These are phyloP conservation scores for Danaus plexippus DNA, from an alignment of 1,140 invertebrate genomes.

Conservation along the genomic window DNA sequence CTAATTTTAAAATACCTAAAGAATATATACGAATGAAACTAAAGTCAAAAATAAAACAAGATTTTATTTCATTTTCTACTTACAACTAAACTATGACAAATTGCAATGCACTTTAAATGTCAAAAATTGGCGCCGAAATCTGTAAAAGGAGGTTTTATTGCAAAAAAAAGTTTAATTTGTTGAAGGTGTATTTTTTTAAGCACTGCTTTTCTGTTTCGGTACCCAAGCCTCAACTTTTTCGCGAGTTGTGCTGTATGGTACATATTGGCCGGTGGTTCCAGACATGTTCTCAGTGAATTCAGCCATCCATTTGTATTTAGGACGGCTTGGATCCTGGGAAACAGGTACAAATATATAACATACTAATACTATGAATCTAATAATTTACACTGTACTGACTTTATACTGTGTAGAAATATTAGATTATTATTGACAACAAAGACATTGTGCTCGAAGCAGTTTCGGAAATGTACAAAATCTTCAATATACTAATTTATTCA, in stretches of 20 bases:
- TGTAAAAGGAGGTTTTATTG: background rate
- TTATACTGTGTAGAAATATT: too few relatives aligned
- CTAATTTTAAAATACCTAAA: background rate
- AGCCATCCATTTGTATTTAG: constrained; percentile 89
- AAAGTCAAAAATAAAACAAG: constrained; percentile 11
- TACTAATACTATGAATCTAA: too few relatives aligned
- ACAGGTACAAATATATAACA: background rate
- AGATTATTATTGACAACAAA: too few relatives aligned
- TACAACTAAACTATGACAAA: constrained; percentile 37
- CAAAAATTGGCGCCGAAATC: constrained; percentile 1
- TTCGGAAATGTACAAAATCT: too few relatives aligned
- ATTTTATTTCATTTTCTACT: constrained; percentile 56
- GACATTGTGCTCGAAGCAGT: too few relatives aligned
- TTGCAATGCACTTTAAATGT: background rate
- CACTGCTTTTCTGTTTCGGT: constrained; percentile 66
- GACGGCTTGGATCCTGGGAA: constrained; percentile 77
- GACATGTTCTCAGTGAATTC: constrained; percentile 88
- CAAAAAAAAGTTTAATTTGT: background rate
- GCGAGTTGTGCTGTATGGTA: constrained; percentile 89
- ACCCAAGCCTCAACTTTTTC: too few relatives aligned
- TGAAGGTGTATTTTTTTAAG: constrained; percentile 15
- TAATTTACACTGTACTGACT: too few relatives aligned
- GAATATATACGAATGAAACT: constrained; percentile 8
- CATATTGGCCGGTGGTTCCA: constrained; percentile 85
- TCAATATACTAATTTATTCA: too few relatives aligned